phyloP scores from a whole-genome alignment of 2,113 vertebrate species.

The Catagonus wagneri region DNA sequence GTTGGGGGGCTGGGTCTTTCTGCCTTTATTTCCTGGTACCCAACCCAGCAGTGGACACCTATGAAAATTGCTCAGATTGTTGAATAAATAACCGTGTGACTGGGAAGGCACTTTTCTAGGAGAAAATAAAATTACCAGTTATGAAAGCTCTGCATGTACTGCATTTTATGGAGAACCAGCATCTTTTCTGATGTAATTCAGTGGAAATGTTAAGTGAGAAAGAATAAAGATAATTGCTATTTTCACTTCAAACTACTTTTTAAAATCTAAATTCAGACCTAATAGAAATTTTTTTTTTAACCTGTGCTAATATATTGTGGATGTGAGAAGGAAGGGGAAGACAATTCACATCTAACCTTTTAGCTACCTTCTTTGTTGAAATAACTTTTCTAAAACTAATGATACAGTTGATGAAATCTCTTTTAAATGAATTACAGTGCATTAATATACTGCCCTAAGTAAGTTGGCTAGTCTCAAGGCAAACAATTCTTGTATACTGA shows the following conservation, averaged over 20 bases:
- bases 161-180: neutral
- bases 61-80: neutral
- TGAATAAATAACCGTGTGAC: neutral
- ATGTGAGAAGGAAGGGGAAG: constrained; percentile 25
- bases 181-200: constrained; percentile 49
- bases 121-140: constrained; percentile 24
- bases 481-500: constrained; percentile 59
- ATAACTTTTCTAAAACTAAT: constrained; percentile 71
- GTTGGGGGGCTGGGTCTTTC: neutral
- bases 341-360: constrained; percentile 61
- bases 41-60: neutral
- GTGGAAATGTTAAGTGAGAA: constrained; percentile 58
- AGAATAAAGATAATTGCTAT: constrained; percentile 63
- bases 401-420: constrained; percentile 30
- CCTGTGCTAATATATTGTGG: constrained; percentile 48
- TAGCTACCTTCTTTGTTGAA: constrained; percentile 59
- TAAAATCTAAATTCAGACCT: constrained; percentile 59
- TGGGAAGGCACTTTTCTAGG: constrained; percentile 29
- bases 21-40: neutral
- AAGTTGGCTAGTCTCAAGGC: constrained; percentile 56
- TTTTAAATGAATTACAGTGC: neutral
- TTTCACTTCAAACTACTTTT: constrained; percentile 69
- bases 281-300: constrained; percentile 14
- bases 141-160: neutral
- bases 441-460: constrained; percentile 8